Conservation (phyloP, 2,797 vertebrate genomes). For the Amblyopsis hoosieri region DNA sequence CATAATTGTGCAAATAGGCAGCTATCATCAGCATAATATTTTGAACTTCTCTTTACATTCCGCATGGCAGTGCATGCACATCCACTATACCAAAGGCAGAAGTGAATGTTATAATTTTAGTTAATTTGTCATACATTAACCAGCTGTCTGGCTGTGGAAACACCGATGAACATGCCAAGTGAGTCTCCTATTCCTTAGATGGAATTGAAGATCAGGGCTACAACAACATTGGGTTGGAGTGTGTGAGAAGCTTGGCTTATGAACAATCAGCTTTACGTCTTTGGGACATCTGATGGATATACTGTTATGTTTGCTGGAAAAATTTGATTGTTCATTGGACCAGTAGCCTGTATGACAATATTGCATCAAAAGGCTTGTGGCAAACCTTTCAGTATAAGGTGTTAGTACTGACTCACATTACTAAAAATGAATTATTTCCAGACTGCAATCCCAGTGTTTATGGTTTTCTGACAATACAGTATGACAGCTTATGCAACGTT, state of each 20-base stretch:
- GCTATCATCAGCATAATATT: conserved; percentile 21
- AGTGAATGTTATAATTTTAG: conserved; percentile 26
- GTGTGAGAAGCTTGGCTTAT: conserved; percentile 44
- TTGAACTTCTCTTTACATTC: conserved; percentile 5
- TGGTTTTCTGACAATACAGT: background rate
- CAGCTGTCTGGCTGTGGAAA: conserved; percentile 61
- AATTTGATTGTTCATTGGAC: no score
- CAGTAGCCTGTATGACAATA: no score
- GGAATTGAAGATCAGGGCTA: conserved; percentile 68
- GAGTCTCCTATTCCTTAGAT: conserved; percentile 76
- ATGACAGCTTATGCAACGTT: background rate
- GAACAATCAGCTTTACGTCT: conserved; percentile 14
- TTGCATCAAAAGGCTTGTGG: no score
- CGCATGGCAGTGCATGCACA: conserved; percentile 23
- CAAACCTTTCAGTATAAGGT: no score
- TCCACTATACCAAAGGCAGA: conserved; percentile 22
- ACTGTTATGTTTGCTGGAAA: no score
- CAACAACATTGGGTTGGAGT: conserved; percentile 36
- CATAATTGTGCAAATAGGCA: background rate
- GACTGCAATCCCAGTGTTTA: no score
- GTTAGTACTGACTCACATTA: no score
- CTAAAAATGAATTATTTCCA: no score
- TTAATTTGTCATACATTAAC: conserved; percentile 57
- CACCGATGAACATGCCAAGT: conserved; percentile 53
- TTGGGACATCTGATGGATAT: background rate